phyloP scores from a whole-genome alignment of 2,888 invertebrate species.

The Heliconius sara region DNA sequence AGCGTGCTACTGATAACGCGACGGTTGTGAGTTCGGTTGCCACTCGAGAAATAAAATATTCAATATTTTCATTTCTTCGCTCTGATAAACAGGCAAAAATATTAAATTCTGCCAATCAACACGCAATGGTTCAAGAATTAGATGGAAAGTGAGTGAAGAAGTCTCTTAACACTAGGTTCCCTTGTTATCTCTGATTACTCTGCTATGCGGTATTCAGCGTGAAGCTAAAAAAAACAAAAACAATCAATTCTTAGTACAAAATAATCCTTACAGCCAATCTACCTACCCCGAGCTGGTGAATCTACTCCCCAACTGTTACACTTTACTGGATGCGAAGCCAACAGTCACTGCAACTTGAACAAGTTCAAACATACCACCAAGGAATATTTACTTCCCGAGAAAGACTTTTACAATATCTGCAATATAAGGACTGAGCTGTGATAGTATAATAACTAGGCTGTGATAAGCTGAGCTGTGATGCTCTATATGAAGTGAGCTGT shows the following conservation, averaged over 20 bases:
- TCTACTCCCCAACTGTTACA: conserved; percentile 56
- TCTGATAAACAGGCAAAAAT: too few relatives aligned
- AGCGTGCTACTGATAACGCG: not conserved
- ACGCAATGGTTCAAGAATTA: too few relatives aligned
- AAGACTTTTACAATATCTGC: conserved; percentile 66
- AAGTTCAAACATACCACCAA: conserved; percentile 63
- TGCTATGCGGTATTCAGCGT: not conserved
- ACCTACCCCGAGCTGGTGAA: conserved; percentile 68
- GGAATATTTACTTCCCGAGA: conserved; percentile 61
- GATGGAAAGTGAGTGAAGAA: too few relatives aligned
- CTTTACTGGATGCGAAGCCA: conserved; percentile 61
- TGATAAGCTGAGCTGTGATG: conserved; percentile 9
- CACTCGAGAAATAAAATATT: not conserved
- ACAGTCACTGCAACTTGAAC: conserved; percentile 58
- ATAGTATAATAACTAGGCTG: conserved; percentile 29
- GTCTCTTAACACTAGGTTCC: too few relatives aligned
- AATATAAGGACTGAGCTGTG: conserved; percentile 60
- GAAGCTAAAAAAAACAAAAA: not conserved
- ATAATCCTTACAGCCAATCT: conserved; percentile 68
- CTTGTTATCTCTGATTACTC: too few relatives aligned
- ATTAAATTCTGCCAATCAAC: too few relatives aligned
- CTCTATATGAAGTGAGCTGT: conserved; percentile 1
- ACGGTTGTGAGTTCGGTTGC: not conserved
- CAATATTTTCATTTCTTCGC: too few relatives aligned
- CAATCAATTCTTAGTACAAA: not conserved